Conservation (phyloP, 1,140 invertebrate genomes). For the Drosophila persimilis region DNA sequence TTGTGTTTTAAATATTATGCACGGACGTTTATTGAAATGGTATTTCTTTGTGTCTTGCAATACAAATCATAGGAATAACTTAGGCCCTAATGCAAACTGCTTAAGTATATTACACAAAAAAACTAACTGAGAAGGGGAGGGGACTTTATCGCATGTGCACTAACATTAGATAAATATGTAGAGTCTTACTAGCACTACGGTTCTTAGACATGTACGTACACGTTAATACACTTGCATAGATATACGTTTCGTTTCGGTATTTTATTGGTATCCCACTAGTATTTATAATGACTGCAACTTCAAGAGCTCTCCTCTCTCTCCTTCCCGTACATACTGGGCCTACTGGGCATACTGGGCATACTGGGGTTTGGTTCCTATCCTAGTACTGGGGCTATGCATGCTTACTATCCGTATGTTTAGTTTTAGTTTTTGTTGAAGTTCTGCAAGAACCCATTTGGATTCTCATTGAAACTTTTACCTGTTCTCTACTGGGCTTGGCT, state of each 20-base stretch:
- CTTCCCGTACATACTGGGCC: too few species aligned
- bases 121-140: constrained; percentile 30
- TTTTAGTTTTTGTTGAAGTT: constrained; percentile 3
- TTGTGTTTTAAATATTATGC: constrained; percentile 72
- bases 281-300: constrained; percentile 44
- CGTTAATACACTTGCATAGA: constrained; percentile 65
- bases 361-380: constrained; percentile 13
- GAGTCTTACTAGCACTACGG: constrained; percentile 63
- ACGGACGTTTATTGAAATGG: constrained; percentile 79
- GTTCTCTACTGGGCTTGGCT: constrained; percentile 36
- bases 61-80: constrained; percentile 62
- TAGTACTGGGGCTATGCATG: constrained; percentile 27
- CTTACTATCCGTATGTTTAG: constrained; percentile 32
- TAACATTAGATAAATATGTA: constrained; percentile 73
- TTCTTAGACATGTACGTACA: constrained; percentile 70
- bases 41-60: constrained; percentile 55
- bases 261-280: constrained; percentile 27
- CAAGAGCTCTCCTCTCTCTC: constrained; percentile 18
- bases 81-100: constrained; percentile 69
- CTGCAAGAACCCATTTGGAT: not conserved
- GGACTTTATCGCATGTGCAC: constrained; percentile 42
- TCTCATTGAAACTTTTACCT: too few species aligned
- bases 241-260: constrained; percentile 39
- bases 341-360: too few species aligned
- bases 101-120: constrained; percentile 75